phyloP scores from a whole-genome alignment of 2,797 vertebrate genomes.

The Catostomus latipinnis region DNA sequence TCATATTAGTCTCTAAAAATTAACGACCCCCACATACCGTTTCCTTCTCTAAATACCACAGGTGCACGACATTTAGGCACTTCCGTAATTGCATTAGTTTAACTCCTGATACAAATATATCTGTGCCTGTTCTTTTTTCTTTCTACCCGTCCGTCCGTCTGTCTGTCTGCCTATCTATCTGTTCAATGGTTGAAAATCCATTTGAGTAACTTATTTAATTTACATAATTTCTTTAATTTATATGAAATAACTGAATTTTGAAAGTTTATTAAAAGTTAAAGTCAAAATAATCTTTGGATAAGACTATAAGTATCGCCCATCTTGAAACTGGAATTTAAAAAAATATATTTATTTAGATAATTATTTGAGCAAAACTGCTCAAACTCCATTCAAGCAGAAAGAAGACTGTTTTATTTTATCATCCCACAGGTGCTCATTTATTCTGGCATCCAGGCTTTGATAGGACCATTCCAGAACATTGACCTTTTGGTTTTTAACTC shows the following conservation, averaged over 20 bases:
- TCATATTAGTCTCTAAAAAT: conserved; percentile 71
- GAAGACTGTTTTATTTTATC: conserved; percentile 7
- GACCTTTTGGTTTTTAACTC: conserved; percentile 5
- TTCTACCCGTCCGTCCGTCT: no score
- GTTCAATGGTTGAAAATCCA: no score
- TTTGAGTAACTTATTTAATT: no score
- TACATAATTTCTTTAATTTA: no score
- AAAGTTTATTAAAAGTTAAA: neutral
- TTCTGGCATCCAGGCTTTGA: conserved; percentile 6
- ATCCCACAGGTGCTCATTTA: neutral
- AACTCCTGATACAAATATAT: conserved; percentile 69
- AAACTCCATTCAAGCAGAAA: neutral
- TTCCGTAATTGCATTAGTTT: conserved; percentile 68
- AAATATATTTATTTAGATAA: no score
- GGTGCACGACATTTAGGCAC: conserved; percentile 64
- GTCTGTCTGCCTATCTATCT: neutral
- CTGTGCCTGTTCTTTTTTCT: conserved; percentile 24
- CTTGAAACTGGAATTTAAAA: no score
- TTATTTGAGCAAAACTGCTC: neutral
- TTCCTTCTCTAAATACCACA: conserved; percentile 71
- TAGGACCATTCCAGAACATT: conserved; percentile 1
- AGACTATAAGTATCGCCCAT: neutral
- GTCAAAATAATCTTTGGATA: neutral
- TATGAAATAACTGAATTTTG: no score
- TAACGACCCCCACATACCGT: conserved; percentile 70